These are phyloP conservation scores for Drosophila punjabiensis DNA, from an alignment of 1,140 invertebrate genomes.

Conservation along the genomic window DNA sequence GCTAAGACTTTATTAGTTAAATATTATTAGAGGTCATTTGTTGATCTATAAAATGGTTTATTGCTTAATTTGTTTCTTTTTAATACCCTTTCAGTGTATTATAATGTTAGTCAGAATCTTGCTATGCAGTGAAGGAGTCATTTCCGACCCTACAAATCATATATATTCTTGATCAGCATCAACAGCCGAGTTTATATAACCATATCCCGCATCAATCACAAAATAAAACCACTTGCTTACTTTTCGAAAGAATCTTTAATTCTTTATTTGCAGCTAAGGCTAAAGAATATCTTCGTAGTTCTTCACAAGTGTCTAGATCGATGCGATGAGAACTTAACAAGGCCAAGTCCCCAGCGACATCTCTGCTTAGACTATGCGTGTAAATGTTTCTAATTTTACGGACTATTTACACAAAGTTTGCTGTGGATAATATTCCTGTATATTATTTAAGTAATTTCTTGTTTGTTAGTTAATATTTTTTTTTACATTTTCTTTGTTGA, in stretches of 20 bases:
- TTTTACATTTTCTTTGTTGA: slow-evolving; percentile 72
- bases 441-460: slow-evolving; percentile 55
- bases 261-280: slow-evolving; percentile 84
- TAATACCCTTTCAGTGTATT: no score
- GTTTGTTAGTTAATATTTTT: slow-evolving; percentile 53
- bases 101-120: no score
- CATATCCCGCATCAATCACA: no score
- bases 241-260: slow-evolving; percentile 83
- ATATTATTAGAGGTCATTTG: slow-evolving; percentile 7
- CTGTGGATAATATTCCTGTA: slow-evolving; percentile 65
- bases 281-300: slow-evolving; percentile 68
- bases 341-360: slow-evolving; percentile 33
- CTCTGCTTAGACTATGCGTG: slow-evolving; percentile 62
- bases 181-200: no score
- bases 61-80: background rate
- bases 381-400: slow-evolving; percentile 68
- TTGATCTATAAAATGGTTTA: background rate
- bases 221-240: slow-evolving; percentile 12
- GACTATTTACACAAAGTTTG: slow-evolving; percentile 77
- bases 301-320: slow-evolving; percentile 46
- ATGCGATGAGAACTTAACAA: slow-evolving; percentile 35
- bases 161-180: background rate
- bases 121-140: no score
- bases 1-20: background rate
- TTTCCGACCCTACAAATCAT: no score